Evolutionary conservation across 2,113 vertebrate genomes (phyloP).

Genomic region (Globicephala melas): DNA sequence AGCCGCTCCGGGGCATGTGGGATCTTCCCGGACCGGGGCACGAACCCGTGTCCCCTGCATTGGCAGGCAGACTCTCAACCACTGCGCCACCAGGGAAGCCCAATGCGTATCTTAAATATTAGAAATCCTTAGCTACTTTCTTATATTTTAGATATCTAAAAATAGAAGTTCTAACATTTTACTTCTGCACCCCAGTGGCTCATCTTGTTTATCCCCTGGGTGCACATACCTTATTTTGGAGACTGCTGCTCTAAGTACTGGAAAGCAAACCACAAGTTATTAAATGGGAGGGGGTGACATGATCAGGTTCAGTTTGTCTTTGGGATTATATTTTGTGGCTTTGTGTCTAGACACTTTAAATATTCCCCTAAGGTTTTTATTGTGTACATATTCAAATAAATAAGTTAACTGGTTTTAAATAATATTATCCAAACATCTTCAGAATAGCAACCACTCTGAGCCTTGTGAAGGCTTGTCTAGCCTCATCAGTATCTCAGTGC

Average conservation of each 20-base stretch:
- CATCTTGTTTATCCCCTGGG: neutral
- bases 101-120: neutral
- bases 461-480: neutral
- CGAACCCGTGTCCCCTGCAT: too few relatives aligned
- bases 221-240: neutral
- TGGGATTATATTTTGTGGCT: constrained; percentile 38
- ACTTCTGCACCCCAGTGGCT: neutral
- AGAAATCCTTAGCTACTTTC: neutral
- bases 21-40: too few relatives aligned
- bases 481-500: neutral
- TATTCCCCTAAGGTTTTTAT: neutral
- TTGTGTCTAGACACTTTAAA: constrained; percentile 22
- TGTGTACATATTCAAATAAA: constrained; percentile 15
- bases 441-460: neutral
- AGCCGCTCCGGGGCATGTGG: too few relatives aligned
- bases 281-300: neutral
- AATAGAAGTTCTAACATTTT: neutral
- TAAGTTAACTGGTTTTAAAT: constrained; percentile 16
- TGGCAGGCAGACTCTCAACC: too few relatives aligned
- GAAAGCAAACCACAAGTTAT: neutral
- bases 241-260: neutral
- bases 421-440: constrained; percentile 22
- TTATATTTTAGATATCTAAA: neutral
- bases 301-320: constrained; percentile 14
- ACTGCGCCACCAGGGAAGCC: too few relatives aligned